Percentiles rank a stretch among this genome's conserved stretches.
phyloP scores from a whole-genome alignment of 2,113 vertebrate species.

The Hemiscyllium ocellatum region DNA sequence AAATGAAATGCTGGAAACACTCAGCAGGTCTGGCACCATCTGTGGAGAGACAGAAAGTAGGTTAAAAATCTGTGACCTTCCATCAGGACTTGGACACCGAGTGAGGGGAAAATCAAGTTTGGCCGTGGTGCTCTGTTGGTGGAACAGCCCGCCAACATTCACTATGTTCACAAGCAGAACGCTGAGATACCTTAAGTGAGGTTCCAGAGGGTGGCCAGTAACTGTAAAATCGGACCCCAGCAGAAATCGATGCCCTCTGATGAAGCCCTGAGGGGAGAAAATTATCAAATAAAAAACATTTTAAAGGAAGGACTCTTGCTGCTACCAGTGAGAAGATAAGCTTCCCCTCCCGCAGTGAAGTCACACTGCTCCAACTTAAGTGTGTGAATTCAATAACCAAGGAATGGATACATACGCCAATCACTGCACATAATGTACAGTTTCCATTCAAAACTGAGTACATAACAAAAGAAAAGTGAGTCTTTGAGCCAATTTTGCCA shows the following conservation, averaged over 20 bases:
- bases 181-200: slow-evolving; percentile 11
- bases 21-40: too few species aligned
- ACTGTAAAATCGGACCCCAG: neutral
- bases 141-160: neutral
- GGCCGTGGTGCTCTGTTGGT: too few species aligned
- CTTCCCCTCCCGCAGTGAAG: neutral
- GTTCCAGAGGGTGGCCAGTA: neutral
- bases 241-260: slow-evolving; percentile 24
- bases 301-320: neutral
- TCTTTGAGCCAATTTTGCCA: too few species aligned
- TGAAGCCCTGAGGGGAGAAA: slow-evolving; percentile 8
- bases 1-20: neutral
- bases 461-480: neutral
- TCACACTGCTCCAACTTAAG: neutral
- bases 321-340: neutral
- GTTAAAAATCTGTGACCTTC: too few species aligned
- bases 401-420: neutral
- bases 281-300: slow-evolving; percentile 10
- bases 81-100: too few species aligned
- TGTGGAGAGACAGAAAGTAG: too few species aligned
- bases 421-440: neutral
- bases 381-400: neutral
- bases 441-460: neutral
- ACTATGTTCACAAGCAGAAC: neutral
- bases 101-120: neutral